A percentile compares a stretch with the other conserved stretches of the same genome.
Conservation (phyloP, 2,113 vertebrate species). For the Willisornis vidua region DNA sequence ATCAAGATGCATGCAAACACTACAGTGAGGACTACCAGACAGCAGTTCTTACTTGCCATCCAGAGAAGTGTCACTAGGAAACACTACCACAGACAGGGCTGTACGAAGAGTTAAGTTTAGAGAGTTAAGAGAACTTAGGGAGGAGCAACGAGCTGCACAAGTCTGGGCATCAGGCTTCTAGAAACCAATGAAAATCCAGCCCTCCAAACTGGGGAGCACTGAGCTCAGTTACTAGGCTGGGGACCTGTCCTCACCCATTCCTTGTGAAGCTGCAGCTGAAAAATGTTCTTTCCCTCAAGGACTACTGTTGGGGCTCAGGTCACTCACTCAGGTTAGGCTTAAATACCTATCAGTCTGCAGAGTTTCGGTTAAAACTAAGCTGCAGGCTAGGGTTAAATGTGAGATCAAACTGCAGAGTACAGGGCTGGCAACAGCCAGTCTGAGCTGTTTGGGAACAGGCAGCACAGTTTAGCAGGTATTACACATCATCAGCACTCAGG, state of each 20-base stretch:
- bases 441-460: neutral
- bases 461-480: neutral
- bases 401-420: neutral
- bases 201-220: neutral
- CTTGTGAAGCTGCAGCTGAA: neutral
- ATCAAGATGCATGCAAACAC: constrained; percentile 38
- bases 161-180: neutral
- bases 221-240: neutral
- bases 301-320: neutral
- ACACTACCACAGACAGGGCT: neutral
- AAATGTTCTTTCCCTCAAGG: neutral
- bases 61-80: neutral
- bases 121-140: neutral
- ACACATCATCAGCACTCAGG: neutral
- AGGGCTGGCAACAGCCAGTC: neutral
- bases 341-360: neutral
- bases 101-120: neutral
- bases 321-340: neutral
- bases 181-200: neutral
- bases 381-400: neutral
- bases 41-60: constrained; percentile 1
- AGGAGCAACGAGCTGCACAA: neutral
- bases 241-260: neutral
- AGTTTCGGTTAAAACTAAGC: neutral
- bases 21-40: neutral